phyloP scores from a whole-genome alignment of 2,888 invertebrate species.

The Neuroscelio doddi region DNA sequence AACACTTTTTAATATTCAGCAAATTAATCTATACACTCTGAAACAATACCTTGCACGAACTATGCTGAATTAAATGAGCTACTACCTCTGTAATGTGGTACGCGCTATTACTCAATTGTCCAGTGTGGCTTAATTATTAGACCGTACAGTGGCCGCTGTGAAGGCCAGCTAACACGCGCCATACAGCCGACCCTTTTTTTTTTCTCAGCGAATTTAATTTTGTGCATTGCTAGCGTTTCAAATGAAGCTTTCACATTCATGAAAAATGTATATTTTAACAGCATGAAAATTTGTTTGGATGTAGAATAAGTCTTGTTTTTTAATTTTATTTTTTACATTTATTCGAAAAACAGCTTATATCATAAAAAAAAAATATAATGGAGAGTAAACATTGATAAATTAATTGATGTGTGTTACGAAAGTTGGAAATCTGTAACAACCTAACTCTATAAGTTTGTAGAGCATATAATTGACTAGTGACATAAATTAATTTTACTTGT shows the following conservation, averaged over 20 bases:
- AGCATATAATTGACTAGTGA: too few species aligned
- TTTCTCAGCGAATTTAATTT: slow-evolving; percentile 15
- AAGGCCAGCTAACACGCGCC: slow-evolving; percentile 22
- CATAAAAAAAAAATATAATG: too few species aligned
- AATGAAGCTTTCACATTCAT: slow-evolving; percentile 7
- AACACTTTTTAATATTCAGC: too few species aligned
- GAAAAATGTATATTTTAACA: background rate
- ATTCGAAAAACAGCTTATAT: too few species aligned
- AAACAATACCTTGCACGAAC: slow-evolving; percentile 13
- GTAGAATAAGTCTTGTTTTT: too few species aligned
- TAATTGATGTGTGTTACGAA: too few species aligned
- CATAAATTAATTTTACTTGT: too few species aligned
- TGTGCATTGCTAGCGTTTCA: slow-evolving; percentile 12
- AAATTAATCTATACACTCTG: slow-evolving; percentile 15
- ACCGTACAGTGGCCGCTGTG: slow-evolving; percentile 28
- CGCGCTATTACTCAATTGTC: slow-evolving; percentile 32
- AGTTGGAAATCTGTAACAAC: too few species aligned
- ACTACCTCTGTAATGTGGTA: slow-evolving; percentile 22
- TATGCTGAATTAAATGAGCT: slow-evolving; percentile 22
- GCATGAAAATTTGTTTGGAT: too few species aligned
- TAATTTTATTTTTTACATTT: too few species aligned
- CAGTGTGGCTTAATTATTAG: slow-evolving; percentile 29
- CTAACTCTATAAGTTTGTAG: too few species aligned
- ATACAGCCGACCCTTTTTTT: slow-evolving; percentile 19
- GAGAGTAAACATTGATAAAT: too few species aligned